Base-by-base conservation (phyloP, 2,113 vertebrate genomes). In the Platysteira castanea region DNA sequence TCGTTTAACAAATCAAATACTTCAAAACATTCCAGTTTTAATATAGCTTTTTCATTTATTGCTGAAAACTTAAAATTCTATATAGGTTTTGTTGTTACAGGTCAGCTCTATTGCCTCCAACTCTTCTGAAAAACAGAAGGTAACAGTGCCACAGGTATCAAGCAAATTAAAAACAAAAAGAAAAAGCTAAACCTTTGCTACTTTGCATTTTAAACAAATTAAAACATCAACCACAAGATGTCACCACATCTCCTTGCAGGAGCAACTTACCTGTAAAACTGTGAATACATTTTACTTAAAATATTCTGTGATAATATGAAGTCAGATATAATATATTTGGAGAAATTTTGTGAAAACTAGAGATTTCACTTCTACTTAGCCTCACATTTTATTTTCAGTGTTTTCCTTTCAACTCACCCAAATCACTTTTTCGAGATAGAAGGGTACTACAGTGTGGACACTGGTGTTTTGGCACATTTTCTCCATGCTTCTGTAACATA, bases 361-460 rank as follows among this genome's bases (percentile, higher is more conserved):
- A 64, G 23, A 68, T n/a, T 65, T 84, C 23, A 50, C 41, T 24
- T 54, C n/a, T 61, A 59, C 65, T 73, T 44, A 54, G 28, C 15
- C 57, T 33, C 8, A 18, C 2, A 31, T 84, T 93, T 82, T 0
- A 39, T 16, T 52, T 73, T 60, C 13, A 30, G 0, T 31, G 13
- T 61, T 60, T 44, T 28, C 46, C n/a, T 59, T 64, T 60, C 39
- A 69, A 98, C 97, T 98, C 93, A 98, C 97, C 68, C 85, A 98
- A 82, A 87, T 98, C 97, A 16, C 96, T 97, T 94, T 98, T 98
- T 83, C 85, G 35, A 5, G 96, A 84, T 7, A 97, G 95, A 61
- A 82, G 2, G 3, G 93, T 33, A 46, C 65, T 54, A 6, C 97
- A 98, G 1, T 92, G 97, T 2, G 97, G 97, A 59, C 98, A 98